Conservation (phyloP, 2,113 vertebrate genomes). For the Epinephelus lanceolatus region DNA sequence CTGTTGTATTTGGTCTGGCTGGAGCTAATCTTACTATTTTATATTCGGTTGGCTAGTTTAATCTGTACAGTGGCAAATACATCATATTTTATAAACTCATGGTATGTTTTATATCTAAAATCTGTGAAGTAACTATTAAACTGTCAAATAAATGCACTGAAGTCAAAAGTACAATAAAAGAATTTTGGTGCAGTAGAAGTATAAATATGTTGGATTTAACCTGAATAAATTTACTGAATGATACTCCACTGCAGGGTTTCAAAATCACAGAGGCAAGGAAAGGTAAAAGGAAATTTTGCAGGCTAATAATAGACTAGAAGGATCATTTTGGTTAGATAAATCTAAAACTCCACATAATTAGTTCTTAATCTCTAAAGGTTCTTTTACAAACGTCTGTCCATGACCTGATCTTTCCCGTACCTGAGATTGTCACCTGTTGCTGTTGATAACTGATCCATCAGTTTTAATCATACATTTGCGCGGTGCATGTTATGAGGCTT, state of each 20-base stretch:
- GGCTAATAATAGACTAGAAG: too few species aligned
- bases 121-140: neutral
- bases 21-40: too few species aligned
- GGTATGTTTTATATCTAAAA: neutral
- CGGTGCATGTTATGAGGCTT: constrained; percentile 14
- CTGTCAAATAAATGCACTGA: neutral
- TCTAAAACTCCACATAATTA: too few species aligned
- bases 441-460: neutral
- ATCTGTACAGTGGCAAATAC: neutral
- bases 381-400: constrained; percentile 10
- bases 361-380: constrained; percentile 7
- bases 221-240: too few species aligned
- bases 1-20: too few species aligned
- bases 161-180: neutral
- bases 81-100: neutral
- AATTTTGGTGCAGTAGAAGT: neutral
- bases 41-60: neutral
- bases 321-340: too few species aligned
- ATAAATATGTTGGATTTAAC: too few species aligned
- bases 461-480: constrained; percentile 15
- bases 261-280: too few species aligned
- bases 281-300: too few species aligned
- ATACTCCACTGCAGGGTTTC: too few species aligned
- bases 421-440: neutral
- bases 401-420: neutral